phyloP scores from a whole-genome alignment of 2,113 vertebrate genomes.

The Cromileptes altivelis region DNA sequence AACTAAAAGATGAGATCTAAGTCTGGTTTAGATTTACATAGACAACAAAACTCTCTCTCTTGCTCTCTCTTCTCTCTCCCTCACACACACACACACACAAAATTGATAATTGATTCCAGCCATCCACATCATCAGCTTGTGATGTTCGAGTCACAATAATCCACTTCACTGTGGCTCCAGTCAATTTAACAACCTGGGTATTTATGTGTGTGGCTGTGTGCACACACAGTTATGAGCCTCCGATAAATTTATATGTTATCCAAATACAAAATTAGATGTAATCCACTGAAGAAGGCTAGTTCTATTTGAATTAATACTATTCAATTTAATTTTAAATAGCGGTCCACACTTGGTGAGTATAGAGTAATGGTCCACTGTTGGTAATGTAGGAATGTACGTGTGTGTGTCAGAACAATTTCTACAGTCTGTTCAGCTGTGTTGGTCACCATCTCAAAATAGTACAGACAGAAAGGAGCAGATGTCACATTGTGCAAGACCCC shows the following conservation, averaged over 20 bases:
- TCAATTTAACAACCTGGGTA: not conserved
- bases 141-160: not conserved
- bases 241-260: not conserved
- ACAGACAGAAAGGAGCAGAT: constrained; percentile 38
- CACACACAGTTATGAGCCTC: too few relatives aligned
- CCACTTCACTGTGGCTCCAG: not conserved
- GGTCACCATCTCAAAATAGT: constrained; percentile 58
- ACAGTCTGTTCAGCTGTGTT: constrained; percentile 20
- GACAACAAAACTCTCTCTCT: not conserved
- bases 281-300: not conserved
- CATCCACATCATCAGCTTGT: not conserved
- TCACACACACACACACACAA: constrained; percentile 12
- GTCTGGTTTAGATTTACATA: constrained; percentile 13
- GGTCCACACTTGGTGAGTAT: too few relatives aligned
- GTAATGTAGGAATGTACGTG: not conserved
- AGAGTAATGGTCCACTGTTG: not conserved
- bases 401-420: constrained; percentile 26
- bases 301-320: not conserved
- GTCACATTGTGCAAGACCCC: constrained; percentile 20
- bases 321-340: not conserved
- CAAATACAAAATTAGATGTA: not conserved
- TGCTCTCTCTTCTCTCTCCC: too few relatives aligned
- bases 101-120: not conserved
- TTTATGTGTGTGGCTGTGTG: not conserved
- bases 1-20: constrained; percentile 14